These are phyloP conservation scores for Pygocentrus nattereri DNA, from an alignment of 2,797 vertebrate species.

Conservation along the genomic window DNA sequence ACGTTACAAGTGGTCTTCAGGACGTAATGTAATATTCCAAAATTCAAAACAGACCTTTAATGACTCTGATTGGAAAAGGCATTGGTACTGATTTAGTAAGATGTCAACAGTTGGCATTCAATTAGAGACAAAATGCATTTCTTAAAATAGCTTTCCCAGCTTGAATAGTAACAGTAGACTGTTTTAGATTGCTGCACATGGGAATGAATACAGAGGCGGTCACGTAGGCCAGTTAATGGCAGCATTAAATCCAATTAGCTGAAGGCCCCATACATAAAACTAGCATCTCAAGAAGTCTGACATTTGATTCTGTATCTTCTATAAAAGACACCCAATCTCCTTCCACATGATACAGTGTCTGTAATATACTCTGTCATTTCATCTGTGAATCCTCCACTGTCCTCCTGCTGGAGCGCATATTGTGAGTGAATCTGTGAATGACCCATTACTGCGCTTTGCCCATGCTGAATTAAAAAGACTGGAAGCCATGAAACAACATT, in stretches of 20 bases:
- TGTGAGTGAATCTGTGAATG: conserved; percentile 18
- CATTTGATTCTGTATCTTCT: neutral
- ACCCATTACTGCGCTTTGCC: conserved; percentile 40
- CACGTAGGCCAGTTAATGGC: conserved; percentile 3
- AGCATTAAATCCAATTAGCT: neutral
- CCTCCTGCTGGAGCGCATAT: neutral
- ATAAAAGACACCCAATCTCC: neutral
- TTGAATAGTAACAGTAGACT: neutral
- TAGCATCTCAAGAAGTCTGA: neutral
- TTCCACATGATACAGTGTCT: conserved; percentile 1
- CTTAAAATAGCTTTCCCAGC: neutral
- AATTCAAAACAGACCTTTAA: neutral
- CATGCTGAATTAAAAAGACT: conserved; percentile 29
- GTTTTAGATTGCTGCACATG: neutral
- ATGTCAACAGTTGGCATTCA: neutral
- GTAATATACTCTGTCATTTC: neutral
- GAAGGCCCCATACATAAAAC: neutral
- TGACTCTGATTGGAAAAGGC: neutral
- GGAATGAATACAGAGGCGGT: neutral
- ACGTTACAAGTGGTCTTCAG: too few relatives aligned
- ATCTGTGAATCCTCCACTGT: neutral
- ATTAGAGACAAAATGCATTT: neutral
- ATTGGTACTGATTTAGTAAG: neutral
- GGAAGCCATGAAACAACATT: neutral
- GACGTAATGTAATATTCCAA: neutral